These are phyloP conservation scores for Lagenorhynchus albirostris DNA, from an alignment of 2,113 vertebrate genomes.

Conservation along the genomic window DNA sequence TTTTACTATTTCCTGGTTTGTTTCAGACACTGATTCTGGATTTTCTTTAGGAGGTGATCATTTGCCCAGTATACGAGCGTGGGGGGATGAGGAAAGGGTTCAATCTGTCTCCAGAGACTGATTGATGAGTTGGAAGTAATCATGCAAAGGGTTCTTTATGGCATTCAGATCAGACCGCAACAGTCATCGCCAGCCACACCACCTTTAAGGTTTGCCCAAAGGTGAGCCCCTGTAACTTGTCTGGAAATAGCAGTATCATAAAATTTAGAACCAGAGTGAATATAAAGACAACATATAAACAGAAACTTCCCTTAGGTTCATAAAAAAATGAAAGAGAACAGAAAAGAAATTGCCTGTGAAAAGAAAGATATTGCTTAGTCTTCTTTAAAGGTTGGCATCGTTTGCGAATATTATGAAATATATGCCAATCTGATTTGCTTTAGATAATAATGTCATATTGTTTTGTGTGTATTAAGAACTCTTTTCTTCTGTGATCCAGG, in stretches of 20 bases:
- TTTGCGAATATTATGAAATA: neutral
- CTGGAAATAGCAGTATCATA: neutral
- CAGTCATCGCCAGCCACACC: accelerated
- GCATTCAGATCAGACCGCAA: neutral
- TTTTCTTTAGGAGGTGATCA: neutral
- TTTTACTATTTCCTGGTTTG: neutral
- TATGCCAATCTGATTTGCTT: neutral
- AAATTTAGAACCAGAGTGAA: neutral
- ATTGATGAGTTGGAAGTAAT: neutral
- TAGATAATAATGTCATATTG: neutral
- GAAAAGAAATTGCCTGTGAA: neutral
- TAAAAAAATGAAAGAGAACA: neutral
- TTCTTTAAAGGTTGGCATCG: neutral
- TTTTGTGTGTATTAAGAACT: neutral
- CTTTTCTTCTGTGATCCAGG: neutral
- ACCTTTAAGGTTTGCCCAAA: neutral
- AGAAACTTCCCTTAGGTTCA: neutral
- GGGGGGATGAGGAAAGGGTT: neutral
- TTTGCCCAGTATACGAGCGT: neutral
- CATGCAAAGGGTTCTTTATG: neutral
- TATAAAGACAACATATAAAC: neutral
- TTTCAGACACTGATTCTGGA: neutral
- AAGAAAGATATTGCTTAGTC: neutral
- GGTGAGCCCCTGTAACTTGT: neutral
- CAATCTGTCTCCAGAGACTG: neutral